These are phyloP conservation scores for Lycocorax pyrrhopterus DNA, from an alignment of 2,113 vertebrate species.

Conservation along the genomic window DNA sequence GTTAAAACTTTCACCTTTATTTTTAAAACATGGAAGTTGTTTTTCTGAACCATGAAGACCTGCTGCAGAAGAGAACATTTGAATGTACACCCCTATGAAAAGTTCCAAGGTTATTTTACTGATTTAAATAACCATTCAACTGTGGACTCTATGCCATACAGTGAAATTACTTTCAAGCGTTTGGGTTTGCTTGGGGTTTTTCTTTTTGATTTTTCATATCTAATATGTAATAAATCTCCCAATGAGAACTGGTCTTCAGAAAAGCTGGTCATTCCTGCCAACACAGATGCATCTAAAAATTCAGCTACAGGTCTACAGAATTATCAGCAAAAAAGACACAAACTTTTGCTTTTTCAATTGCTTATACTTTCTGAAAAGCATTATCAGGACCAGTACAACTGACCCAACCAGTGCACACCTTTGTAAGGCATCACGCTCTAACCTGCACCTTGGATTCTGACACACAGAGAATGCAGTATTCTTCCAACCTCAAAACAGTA, in stretches of 20 bases:
- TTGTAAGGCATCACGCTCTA: not conserved
- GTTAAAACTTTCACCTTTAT: not conserved
- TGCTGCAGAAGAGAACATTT: not conserved
- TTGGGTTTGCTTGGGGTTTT: not conserved
- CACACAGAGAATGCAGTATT: not conserved
- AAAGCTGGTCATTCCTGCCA: not conserved
- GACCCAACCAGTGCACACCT: not conserved
- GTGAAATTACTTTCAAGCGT: not conserved
- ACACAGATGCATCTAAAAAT: not conserved
- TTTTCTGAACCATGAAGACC: not conserved
- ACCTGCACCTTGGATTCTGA: not conserved
- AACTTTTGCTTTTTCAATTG: not conserved
- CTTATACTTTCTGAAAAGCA: not conserved
- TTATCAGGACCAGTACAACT: not conserved
- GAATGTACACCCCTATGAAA: not conserved
- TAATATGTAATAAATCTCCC: not conserved
- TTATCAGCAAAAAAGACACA: not conserved
- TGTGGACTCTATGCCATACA: not conserved
- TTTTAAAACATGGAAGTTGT: not conserved
- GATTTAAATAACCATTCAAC: not conserved
- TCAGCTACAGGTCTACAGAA: not conserved
- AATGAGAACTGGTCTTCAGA: not conserved
- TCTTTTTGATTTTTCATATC: not conserved
- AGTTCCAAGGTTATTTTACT: not conserved
- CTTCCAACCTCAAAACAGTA: not conserved